Conservation (phyloP, 2,113 vertebrate genomes). For the Mystacornis crossleyi region DNA sequence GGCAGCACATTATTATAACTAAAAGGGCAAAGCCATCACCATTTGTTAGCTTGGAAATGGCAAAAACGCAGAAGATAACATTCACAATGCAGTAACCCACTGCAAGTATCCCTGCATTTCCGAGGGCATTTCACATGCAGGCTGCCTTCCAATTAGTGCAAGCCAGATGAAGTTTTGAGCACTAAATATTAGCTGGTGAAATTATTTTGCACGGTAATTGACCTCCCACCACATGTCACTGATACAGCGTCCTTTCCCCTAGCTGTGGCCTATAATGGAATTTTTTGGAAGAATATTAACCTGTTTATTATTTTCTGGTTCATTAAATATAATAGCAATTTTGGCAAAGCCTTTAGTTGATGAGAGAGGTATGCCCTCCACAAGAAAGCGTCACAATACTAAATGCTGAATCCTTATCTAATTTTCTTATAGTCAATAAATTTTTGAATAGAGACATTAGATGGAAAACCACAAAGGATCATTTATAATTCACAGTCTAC, state of each 20-base stretch:
- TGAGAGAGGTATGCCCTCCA: conserved; percentile 10
- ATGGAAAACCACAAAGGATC: neutral
- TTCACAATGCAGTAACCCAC: neutral
- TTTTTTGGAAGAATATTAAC: conserved; percentile 38
- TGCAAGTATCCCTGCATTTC: neutral
- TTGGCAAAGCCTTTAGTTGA: conserved; percentile 26
- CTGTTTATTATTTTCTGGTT: conserved; percentile 46
- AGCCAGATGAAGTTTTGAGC: neutral
- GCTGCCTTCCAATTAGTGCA: conserved; percentile 11
- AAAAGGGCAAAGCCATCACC: neutral
- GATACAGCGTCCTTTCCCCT: conserved; percentile 13
- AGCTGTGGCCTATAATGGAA: conserved; percentile 4
- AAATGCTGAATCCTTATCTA: neutral
- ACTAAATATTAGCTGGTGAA: conserved; percentile 24
- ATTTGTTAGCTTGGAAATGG: neutral
- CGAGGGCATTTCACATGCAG: neutral
- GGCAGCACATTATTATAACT: neutral
- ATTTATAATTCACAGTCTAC: neutral
- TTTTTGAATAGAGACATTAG: conserved; percentile 17
- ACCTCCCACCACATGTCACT: conserved; percentile 13
- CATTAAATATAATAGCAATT: conserved; percentile 54
- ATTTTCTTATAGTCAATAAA: neutral
- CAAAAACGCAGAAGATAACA: neutral
- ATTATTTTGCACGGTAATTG: conserved; percentile 29
- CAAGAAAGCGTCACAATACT: neutral